Base-by-base conservation (phyloP, 2,797 vertebrate species). In the Furcifer pardalis region DNA sequence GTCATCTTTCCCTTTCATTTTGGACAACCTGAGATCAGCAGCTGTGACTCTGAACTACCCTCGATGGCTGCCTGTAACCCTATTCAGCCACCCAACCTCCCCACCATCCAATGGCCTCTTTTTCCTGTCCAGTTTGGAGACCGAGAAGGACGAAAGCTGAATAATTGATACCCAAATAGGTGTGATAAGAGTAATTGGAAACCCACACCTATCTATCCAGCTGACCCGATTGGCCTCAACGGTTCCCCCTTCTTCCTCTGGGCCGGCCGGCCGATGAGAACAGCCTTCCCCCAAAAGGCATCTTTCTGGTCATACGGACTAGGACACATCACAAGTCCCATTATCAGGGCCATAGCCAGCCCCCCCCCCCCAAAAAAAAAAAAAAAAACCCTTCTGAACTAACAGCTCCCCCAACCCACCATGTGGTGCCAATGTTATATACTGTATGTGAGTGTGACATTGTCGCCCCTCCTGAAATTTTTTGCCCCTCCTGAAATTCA, bases 81-180 rank as follows among this genome's bases (percentile, higher is more conserved):
- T 91, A 91, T 91, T 92, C 92, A 81, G 86, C 87, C 46, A 72
- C 77, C 37, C 84, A 90, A 68, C n/a, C n/a, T n/a, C n/a, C n/a
- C n/a, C n/a, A n/a, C n/a, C n/a, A n/a, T n/a, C n/a, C n/a, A n/a
- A 92, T 89, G 74, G 75, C 35, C 85, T 76, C 77, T 87, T 89
- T 89, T 88, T 91, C 83, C 25, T 63, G 84, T 35, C 88, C 77
- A 7, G 59, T 86, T 40, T 0, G 49, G 62, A 2, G 30, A 63
- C 71, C 82, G 84, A 46, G 85, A 73, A 49, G 79, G 71, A n/a
- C 69, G 84, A 86, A 91, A 88, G 77, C 81, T 97, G 93, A 97
- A 92, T 97, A 96, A 97, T 96, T 95, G 87, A 97, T 96, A 88
- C 77, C 8, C 66, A 69, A 91, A 91, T 30, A 42, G 88, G 92